phyloP scores from a whole-genome alignment of 64 coral and sea anemone genomes.

The Platygyra sinensis region DNA sequence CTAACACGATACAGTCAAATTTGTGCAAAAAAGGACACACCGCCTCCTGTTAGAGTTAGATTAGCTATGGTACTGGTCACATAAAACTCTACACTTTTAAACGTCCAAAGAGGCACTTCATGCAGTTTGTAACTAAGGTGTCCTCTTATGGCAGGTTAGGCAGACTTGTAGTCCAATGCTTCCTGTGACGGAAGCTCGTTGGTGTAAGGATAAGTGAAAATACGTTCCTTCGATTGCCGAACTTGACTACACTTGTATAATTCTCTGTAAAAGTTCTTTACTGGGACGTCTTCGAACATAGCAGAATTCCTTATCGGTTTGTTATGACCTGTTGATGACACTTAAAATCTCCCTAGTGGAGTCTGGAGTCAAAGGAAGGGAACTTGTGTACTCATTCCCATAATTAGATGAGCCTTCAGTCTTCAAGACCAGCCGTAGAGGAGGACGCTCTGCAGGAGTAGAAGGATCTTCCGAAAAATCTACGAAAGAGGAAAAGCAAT shows the following conservation, averaged over 20 bases:
- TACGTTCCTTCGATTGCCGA: background rate
- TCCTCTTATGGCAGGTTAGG: no score
- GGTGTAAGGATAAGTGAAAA: background rate
- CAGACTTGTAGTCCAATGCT: no score
- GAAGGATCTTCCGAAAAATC: background rate
- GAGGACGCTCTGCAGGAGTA: background rate
- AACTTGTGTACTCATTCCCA: background rate
- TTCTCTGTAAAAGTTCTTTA: background rate
- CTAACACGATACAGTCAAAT: no score
- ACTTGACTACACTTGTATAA: background rate
- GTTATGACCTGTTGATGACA: constrained; percentile 11
- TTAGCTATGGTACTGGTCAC: no score
- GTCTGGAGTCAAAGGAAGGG: constrained; percentile 32
- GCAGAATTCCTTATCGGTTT: no score
- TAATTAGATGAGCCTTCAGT: constrained; percentile 7
- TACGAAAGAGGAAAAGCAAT: background rate
- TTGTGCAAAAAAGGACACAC: no score
- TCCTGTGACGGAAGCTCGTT: no score
- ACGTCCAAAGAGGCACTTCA: no score
- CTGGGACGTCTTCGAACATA: no score
- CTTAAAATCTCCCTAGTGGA: constrained; percentile 35
- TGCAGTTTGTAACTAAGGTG: no score
- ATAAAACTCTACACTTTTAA: no score
- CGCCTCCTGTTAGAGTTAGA: no score
- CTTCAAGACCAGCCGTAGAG: constrained; percentile 28